Base-by-base conservation (phyloP, 2,888 invertebrate genomes). In the Priocnemis perturbator region DNA sequence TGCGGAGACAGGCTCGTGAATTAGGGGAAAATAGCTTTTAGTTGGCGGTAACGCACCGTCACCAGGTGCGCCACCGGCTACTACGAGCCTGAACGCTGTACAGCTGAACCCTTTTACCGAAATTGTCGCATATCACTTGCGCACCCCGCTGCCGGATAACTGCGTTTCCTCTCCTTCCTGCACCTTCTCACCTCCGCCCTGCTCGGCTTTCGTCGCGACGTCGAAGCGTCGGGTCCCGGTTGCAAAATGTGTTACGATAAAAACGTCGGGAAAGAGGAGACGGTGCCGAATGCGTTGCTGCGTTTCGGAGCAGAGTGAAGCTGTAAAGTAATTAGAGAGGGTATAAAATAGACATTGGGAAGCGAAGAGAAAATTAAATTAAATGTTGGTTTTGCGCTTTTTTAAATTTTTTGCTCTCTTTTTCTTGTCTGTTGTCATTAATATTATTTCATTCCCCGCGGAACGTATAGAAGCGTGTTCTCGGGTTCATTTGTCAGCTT, bases 101-200 rank as follows among this genome's bases (percentile, higher is more conserved):
- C 85, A 83, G 83, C 78, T 68, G 84, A 87, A 88, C 86, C 87
- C 87, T 88, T 88, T 88, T 86, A 88, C 87, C 81, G 81, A 87
- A 88, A 88, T 88, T 88, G 86, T 86, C 79, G 78, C 82, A 81
- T 82, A 78, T 69, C 81, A 79, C 72, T 81, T 73, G 76, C 47
- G 45, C n/a, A n/a, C 17, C 60, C 73, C 71, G 77, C 73, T 76
- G 75, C 76, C 68, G 73, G 74, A 73, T 81, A 81, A 79, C 82
- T 81, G 77, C 73, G 73, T 69, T 70, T 45, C 50, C 57, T 37
- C 17, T 20, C 26, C 64, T 62, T 69, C 69, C 58, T 60, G 26
- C 37, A 58, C 50, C n/a, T 53, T 19, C 21, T 3, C 21, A 55
- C 53, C 5, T 21, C 20, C 30, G 23, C 50, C 3, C 15, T n/a